Evolutionary conservation across 2,888 invertebrate genomes (phyloP).

Genomic region (Sericinus montela): DNA sequence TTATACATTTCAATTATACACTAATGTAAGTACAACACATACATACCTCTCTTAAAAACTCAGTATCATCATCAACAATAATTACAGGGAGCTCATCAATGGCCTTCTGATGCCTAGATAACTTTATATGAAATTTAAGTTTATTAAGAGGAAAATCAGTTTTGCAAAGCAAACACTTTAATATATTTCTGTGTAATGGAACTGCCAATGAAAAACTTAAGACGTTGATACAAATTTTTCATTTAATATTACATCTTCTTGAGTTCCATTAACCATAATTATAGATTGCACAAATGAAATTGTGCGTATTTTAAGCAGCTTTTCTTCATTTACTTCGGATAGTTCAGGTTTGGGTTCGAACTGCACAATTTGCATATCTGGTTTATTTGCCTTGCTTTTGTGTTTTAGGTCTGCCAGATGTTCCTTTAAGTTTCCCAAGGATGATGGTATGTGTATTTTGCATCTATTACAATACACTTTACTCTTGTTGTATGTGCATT

Average conservation of each 20-base stretch:
- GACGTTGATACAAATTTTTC: slow-evolving; percentile 29
- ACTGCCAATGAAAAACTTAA: slow-evolving; percentile 27
- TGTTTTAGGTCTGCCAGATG: slow-evolving; percentile 27
- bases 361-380: slow-evolving; percentile 1
- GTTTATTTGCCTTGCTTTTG: slow-evolving; percentile 20
- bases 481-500: too few species aligned
- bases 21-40: background rate
- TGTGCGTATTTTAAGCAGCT: slow-evolving; percentile 9
- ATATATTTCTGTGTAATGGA: background rate
- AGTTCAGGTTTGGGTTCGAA: background rate
- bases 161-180: slow-evolving; percentile 28
- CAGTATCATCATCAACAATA: slow-evolving; percentile 27
- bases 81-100: slow-evolving; percentile 27
- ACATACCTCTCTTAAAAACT: slow-evolving; percentile 47
- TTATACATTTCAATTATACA: too few species aligned
- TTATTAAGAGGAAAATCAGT: slow-evolving; percentile 5
- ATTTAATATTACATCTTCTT: slow-evolving; percentile 33
- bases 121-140: slow-evolving; percentile 20
- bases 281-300: slow-evolving; percentile 21
- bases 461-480: slow-evolving; percentile 29
- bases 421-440: slow-evolving; percentile 26
- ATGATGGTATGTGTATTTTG: slow-evolving; percentile 21
- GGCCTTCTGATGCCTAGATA: slow-evolving; percentile 18
- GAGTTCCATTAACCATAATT: slow-evolving; percentile 7
- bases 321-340: slow-evolving; percentile 12